A percentile compares a stretch with the other conserved stretches of the same genome.
These are phyloP conservation scores for Acanthopagrus latus DNA, from an alignment of 2,797 vertebrate genomes.

Conservation along the genomic window DNA sequence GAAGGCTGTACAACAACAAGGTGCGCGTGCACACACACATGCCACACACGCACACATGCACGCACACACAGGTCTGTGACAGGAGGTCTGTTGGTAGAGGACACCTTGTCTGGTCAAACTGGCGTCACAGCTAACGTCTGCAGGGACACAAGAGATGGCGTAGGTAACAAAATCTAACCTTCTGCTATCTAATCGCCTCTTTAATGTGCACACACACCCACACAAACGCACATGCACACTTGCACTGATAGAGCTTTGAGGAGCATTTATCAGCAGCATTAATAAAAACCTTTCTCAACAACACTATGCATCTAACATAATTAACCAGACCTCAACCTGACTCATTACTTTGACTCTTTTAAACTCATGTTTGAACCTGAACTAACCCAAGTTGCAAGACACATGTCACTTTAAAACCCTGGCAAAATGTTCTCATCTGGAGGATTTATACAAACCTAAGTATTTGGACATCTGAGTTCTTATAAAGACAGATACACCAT, in stretches of 20 bases:
- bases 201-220: conserved; percentile 11
- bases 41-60: conserved; percentile 6
- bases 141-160: conserved; percentile 51
- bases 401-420: neutral
- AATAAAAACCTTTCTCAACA: conserved; percentile 1
- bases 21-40: neutral
- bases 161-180: conserved; percentile 62
- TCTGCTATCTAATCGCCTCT: conserved; percentile 53
- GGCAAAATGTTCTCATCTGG: neutral
- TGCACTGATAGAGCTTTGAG: neutral
- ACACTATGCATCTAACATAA: neutral
- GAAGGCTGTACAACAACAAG: neutral
- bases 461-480: conserved; percentile 4
- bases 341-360: neutral
- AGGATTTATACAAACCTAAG: neutral
- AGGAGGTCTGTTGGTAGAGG: conserved; percentile 32
- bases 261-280: neutral
- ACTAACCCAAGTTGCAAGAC: neutral
- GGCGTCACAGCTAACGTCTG: conserved; percentile 59
- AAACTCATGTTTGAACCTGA: neutral
- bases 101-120: conserved; percentile 63
- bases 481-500: conserved; percentile 5
- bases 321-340: neutral
- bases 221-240: conserved; percentile 11
- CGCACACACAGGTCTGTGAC: conserved; percentile 14